These are phyloP conservation scores for Clinocottus analis DNA, from an alignment of 2,113 vertebrate genomes.

Conservation along the genomic window DNA sequence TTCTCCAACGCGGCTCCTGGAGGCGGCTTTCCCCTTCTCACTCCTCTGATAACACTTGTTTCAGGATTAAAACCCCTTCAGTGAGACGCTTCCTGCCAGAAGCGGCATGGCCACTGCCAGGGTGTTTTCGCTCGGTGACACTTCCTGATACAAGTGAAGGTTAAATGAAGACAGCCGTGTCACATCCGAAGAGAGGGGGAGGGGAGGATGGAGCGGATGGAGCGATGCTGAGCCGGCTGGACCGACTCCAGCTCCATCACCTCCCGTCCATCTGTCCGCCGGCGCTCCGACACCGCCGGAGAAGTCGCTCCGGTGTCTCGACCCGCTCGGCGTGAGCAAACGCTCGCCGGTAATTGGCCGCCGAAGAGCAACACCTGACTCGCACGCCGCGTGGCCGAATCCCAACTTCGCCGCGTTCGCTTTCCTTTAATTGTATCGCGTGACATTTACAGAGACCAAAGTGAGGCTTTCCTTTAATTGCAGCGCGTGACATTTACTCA, in stretches of 20 bases:
- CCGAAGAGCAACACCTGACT: conserved; percentile 44
- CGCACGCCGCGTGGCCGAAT: background rate
- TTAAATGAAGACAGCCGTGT: conserved; percentile 79
- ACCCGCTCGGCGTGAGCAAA: conserved; percentile 49
- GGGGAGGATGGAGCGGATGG: conserved; percentile 61
- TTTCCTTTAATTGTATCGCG: conserved; percentile 26
- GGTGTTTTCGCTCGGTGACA: conserved; percentile 52
- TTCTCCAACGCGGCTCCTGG: conserved; percentile 26
- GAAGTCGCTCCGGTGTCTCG: conserved; percentile 62
- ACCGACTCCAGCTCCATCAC: conserved; percentile 65
- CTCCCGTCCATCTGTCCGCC: conserved; percentile 80
- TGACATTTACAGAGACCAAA: conserved; percentile 1
- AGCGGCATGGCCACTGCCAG: no score
- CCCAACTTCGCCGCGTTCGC: conserved; percentile 14
- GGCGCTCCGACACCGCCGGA: conserved; percentile 50
- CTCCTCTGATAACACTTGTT: conserved; percentile 5
- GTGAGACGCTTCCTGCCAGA: conserved; percentile 31
- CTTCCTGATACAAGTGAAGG: conserved; percentile 71
- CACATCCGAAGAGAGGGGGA: conserved; percentile 66
- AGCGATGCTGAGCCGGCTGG: conserved; percentile 72
- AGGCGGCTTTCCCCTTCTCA: conserved; percentile 22
- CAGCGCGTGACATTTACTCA: conserved; percentile 5
- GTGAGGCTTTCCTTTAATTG: conserved; percentile 27
- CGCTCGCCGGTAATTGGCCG: conserved; percentile 53
- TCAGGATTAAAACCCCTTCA: background rate